Evolutionary conservation across 2,888 invertebrate species (phyloP), one percentile per base, ranked within the genome.

Genomic region (Drosophila testacea): DNA sequence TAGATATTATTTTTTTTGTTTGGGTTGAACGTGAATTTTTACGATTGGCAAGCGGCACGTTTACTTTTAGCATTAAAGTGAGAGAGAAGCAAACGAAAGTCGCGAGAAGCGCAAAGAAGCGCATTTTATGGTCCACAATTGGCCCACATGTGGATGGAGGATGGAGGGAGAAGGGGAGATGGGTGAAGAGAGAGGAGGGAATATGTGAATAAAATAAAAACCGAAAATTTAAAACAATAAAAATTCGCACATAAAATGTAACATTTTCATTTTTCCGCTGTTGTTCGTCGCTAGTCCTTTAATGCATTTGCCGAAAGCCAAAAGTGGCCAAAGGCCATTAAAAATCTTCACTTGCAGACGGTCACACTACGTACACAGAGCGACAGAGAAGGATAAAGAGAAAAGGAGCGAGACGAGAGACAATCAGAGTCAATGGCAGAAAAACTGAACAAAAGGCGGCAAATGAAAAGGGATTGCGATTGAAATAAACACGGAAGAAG

Each of bases 201-300:
- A 11, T 34, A 32, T 55, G 55, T 42, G 44, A 38, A 63, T 47
- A 47, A 56, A 56, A 56, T 48, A 56, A 63, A 50, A 63, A 48
- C 34, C 63, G 39, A 50, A 77, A 86, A 71, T 83, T 78, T 76
- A 83, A 81, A 86, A 81, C 79, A 83, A 83, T 83, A 86, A 86
- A 82, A 86, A 83, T 74, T 56, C 63, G 52, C 61, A 63, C 81
- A 86, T 81, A 81, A 83, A 86, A 86, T 73, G 69, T 72, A 70
- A 85, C 71, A 64, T 76, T 72, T 79, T 57, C 46, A 57, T 47
- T 38, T 46, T 46, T 22, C 7, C 10, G 36, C 46, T 38, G 36
- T 46, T 47, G 56, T 63, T 32, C 28, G 39, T 62, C 41, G 57
- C 51, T 32, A 52, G 57, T 52, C 44, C 44, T 77, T 76, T 66